Conservation (phyloP, 2,888 invertebrate species). For the Hyppa rectilinea region DNA sequence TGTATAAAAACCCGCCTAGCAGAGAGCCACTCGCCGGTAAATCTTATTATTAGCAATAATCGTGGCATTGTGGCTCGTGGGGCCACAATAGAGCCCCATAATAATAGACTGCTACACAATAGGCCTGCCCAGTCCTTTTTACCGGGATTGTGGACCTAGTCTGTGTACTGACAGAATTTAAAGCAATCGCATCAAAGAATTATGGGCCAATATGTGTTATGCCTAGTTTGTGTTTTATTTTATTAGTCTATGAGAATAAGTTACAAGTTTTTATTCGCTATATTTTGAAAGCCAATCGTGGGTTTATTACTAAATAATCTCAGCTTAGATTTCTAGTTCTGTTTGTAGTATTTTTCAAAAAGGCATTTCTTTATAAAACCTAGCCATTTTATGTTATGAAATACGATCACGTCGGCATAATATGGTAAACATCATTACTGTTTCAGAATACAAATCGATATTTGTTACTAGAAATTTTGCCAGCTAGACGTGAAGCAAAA, state of each 20-base stretch:
- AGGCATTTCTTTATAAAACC: conserved; percentile 1
- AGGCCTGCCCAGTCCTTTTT: conserved; percentile 67
- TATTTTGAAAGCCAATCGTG: conserved; percentile 25
- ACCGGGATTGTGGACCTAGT: conserved; percentile 54
- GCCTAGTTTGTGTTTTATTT: conserved; percentile 40
- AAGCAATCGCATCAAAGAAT: conserved; percentile 63
- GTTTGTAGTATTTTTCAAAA: conserved; percentile 13
- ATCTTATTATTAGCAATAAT: conserved; percentile 79
- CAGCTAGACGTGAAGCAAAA: neutral
- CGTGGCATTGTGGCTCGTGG: conserved; percentile 71
- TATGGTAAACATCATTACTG: conserved; percentile 21
- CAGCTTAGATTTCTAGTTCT: conserved; percentile 5
- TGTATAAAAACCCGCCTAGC: conserved; percentile 49
- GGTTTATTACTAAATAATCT: conserved; percentile 21
- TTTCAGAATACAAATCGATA: conserved; percentile 26
- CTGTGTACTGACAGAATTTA: conserved; percentile 62
- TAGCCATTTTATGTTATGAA: conserved; percentile 14
- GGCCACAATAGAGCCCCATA: conserved; percentile 70
- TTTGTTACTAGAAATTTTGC: conserved; percentile 8
- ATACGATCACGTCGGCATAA: conserved; percentile 31
- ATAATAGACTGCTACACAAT: conserved; percentile 74
- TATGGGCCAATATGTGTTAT: conserved; percentile 46
- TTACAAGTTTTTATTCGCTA: neutral
- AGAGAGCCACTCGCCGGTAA: conserved; percentile 62
- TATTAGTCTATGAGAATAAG: conserved; percentile 23